phyloP scores from a whole-genome alignment of 2,797 vertebrate species.

The Muraenolepis orangiensis region DNA sequence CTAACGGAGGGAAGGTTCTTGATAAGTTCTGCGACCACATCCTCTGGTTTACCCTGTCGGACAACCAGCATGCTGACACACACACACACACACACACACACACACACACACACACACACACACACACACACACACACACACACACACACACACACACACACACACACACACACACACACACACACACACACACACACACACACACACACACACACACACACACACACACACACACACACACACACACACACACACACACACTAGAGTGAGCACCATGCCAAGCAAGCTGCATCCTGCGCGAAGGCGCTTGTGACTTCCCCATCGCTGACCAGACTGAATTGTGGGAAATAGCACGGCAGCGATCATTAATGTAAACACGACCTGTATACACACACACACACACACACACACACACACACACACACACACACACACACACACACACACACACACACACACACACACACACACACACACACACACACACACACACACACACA shows the following conservation, averaged over 20 bases:
- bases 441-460: too few species aligned
- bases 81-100: not conserved
- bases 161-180: constrained; percentile 5
- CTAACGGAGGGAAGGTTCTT: constrained; percentile 74
- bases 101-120: constrained; percentile 1
- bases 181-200: constrained; percentile 22
- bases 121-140: constrained; percentile 8
- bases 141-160: not conserved
- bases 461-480: too few species aligned
- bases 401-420: too few species aligned
- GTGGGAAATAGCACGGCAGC: constrained; percentile 35
- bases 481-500: too few species aligned
- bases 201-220: not conserved
- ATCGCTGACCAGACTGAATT: constrained; percentile 18
- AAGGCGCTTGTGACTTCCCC: constrained; percentile 16
- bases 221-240: constrained; percentile 19
- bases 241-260: constrained; percentile 16
- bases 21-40: constrained; percentile 76
- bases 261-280: constrained; percentile 21
- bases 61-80: constrained; percentile 75
- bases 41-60: constrained; percentile 78
- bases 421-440: too few species aligned
- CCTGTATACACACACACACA: constrained; percentile 28
- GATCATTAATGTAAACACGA: constrained; percentile 44
- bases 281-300: constrained; percentile 64